Conservation (phyloP, 1,140 invertebrate species). For the Aphelinus atriplicis region DNA sequence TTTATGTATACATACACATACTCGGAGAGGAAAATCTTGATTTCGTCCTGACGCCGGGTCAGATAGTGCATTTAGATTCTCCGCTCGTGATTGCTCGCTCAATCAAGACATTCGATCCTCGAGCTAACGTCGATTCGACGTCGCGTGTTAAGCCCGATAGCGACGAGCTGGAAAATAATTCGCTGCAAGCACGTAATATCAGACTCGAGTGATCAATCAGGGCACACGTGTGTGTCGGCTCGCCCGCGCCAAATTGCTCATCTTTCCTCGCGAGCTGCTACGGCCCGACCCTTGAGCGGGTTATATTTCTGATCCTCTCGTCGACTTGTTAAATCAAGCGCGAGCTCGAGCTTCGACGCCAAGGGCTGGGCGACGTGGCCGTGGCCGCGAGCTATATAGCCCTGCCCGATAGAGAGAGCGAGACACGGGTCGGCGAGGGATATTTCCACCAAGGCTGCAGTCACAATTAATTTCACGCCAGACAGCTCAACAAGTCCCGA, state of each 20-base stretch:
- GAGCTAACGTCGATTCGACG: not conserved
- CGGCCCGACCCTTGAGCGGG: not conserved
- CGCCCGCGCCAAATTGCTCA: too few relatives aligned
- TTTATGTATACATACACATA: too few relatives aligned
- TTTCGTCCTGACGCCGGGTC: too few relatives aligned
- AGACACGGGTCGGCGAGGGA: not conserved
- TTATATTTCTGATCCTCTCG: slow-evolving; percentile 7
- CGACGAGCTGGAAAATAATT: too few relatives aligned
- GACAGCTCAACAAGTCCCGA: slow-evolving; percentile 12
- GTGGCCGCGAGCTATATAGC: too few relatives aligned
- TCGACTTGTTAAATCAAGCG: slow-evolving; percentile 11
- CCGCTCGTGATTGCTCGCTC: not conserved
- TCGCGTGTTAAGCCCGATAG: too few relatives aligned
- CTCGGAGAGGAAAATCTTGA: too few relatives aligned
- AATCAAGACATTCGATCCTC: not conserved
- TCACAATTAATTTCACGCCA: slow-evolving; percentile 38
- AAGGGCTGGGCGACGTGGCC: not conserved
- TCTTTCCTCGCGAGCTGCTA: not conserved
- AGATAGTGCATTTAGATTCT: too few relatives aligned
- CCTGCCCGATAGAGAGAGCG: not conserved
- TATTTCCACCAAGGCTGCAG: slow-evolving; percentile 11
- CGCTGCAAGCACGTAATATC: too few relatives aligned
- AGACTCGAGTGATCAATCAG: too few relatives aligned
- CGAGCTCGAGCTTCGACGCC: slow-evolving; percentile 1
- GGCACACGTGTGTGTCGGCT: too few relatives aligned